Evolutionary conservation across 64 coral and sea anemone species (phyloP).

Genomic region (Actinia equina): DNA sequence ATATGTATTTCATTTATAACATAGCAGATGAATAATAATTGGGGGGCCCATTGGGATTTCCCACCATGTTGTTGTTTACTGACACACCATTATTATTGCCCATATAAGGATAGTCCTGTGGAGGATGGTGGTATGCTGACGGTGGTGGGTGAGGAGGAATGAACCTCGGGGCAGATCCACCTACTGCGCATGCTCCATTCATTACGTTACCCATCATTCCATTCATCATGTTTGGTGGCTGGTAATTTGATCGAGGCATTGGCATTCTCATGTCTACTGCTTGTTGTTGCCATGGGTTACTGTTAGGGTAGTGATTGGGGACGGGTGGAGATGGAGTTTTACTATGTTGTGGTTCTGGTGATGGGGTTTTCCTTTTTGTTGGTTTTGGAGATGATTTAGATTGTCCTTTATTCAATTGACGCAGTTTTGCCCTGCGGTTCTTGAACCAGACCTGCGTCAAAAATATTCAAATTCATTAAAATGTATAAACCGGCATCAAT

Average conservation of each 20-base stretch:
- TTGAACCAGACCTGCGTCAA: slow-evolving; percentile 55
- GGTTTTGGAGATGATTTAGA: slow-evolving; percentile 20
- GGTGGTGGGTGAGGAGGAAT: slow-evolving; percentile 29
- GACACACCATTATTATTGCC: slow-evolving; percentile 1
- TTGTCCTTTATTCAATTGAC: slow-evolving; percentile 63
- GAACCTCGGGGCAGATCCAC: slow-evolving; percentile 15
- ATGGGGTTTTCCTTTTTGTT: slow-evolving; percentile 14
- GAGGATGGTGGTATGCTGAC: slow-evolving; percentile 24
- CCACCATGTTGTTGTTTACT: slow-evolving; percentile 6
- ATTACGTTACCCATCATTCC: slow-evolving; percentile 37
- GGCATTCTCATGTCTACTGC: slow-evolving; percentile 35
- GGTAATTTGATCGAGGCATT: slow-evolving; percentile 25
- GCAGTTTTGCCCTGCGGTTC: slow-evolving; percentile 56
- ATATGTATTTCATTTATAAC: slow-evolving; percentile 21
- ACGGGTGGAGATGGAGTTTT: neutral
- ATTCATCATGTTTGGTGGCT: slow-evolving; percentile 41
- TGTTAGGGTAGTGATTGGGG: slow-evolving; percentile 4
- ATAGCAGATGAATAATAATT: slow-evolving; percentile 39
- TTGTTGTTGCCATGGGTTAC: slow-evolving; percentile 36
- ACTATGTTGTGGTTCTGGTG: neutral
- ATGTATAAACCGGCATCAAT: too few relatives aligned
- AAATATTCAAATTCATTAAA: neutral
- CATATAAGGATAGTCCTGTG: slow-evolving; percentile 36
- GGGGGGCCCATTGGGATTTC: slow-evolving; percentile 2
- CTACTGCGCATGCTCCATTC: slow-evolving; percentile 31